A percentile compares a stretch with the other conserved stretches of the same genome.
phyloP scores from a whole-genome alignment of 2,113 vertebrate genomes.

The Aspiorhynchus laticeps region DNA sequence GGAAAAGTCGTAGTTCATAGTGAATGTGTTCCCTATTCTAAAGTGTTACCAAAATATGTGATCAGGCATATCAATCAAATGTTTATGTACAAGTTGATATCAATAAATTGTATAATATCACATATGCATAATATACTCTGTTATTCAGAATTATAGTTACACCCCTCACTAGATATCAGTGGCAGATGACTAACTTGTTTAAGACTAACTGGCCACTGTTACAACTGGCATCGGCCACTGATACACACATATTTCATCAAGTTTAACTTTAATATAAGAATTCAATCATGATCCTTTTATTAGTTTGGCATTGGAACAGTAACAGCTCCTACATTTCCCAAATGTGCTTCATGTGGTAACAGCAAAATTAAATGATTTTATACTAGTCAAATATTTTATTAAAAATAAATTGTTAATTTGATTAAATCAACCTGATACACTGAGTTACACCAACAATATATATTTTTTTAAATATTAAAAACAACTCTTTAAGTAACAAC shows the following conservation, averaged over 20 bases:
- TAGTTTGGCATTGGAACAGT: background rate
- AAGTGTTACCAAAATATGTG: no score
- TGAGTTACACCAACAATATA: background rate
- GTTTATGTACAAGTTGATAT: background rate
- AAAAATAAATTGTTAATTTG: background rate
- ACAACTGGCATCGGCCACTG: background rate
- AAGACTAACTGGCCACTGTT: no score
- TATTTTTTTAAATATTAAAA: background rate
- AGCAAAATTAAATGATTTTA: background rate
- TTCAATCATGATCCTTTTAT: background rate
- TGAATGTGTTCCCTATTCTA: no score
- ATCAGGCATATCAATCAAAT: background rate
- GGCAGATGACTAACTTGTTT: no score
- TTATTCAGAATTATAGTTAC: background rate
- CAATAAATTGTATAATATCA: background rate
- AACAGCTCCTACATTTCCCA: background rate
- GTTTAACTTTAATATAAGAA: background rate
- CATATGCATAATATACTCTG: background rate
- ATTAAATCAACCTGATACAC: background rate
- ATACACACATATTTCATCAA: background rate
- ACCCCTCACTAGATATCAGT: background rate
- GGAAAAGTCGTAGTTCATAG: no score
- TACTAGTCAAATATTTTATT: background rate
- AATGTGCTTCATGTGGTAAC: background rate
- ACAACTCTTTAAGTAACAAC: background rate